These are phyloP conservation scores for Cyprinodon variegatus DNA, from an alignment of 2,113 vertebrate genomes.

Conservation along the genomic window DNA sequence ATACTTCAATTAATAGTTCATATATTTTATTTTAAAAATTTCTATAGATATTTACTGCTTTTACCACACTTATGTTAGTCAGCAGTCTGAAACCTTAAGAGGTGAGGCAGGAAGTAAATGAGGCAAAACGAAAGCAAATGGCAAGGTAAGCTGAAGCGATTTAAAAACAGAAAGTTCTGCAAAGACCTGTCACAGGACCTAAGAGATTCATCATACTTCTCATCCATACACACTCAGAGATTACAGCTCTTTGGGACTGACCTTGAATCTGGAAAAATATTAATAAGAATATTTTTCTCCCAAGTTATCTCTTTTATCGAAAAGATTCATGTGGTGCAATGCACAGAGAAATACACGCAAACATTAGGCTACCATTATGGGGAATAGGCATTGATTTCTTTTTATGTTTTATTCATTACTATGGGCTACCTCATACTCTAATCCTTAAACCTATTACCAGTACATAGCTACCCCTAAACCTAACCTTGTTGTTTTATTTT, in stretches of 20 bases:
- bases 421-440: too few relatives aligned
- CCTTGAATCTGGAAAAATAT: not conserved
- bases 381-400: too few relatives aligned
- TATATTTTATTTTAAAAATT: not conserved
- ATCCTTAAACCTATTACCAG: too few relatives aligned
- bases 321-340: not conserved
- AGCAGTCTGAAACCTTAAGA: not conserved
- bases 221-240: not conserved
- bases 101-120: not conserved
- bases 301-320: not conserved
- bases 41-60: not conserved
- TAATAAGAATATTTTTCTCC: not conserved
- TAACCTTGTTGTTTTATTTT: not conserved
- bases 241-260: not conserved
- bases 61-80: not conserved
- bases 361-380: too few relatives aligned
- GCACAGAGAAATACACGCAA: too few relatives aligned
- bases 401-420: too few relatives aligned
- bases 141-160: not conserved
- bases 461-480: too few relatives aligned
- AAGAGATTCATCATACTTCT: not conserved
- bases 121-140: not conserved
- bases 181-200: not conserved
- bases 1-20: not conserved
- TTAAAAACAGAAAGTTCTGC: not conserved